Base-by-base conservation (phyloP, 2,113 vertebrate species). In the Heloderma charlesbogerti region DNA sequence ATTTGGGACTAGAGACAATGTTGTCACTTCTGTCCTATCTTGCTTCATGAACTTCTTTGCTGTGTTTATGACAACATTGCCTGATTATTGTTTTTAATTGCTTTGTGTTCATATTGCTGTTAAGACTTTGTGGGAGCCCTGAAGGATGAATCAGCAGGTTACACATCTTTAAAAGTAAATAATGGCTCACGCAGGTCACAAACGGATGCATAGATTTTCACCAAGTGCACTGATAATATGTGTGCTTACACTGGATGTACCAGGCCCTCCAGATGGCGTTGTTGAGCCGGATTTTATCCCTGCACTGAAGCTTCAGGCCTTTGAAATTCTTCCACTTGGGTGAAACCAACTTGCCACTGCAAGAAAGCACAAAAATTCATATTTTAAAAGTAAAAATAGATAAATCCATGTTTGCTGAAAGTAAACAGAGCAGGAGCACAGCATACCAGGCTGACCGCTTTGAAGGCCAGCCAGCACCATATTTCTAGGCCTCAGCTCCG, bases 261-360 rank as follows among this genome's bases (percentile, higher is more conserved):
- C 99, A 99, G 8, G 99, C 99, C 96, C 99, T 98, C 99, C 99
- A 99, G 97, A 99, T 99, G 95, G 99, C 99, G 31, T 99, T 99
- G 96, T 99, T 99, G 93, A 99, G 98, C 84, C 99, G 99, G 95
- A 99, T 99, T 98, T 99, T 99, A 96, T 99, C 99, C 95, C 99
- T 98, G 98, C 99, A 99, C 88, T 99, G 98, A 85, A 99, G 97
- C 93, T 99, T 99, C 86, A 99, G 96, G 83, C 99, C 99, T 95
- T 99, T 99, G 95, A 99, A 99, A 95, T 99, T 99, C 96, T 99
- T 99, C 99, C 99, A 99, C 97, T 99, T 99, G 2, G 99, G 99
- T 37, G 99, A 99, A 45, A 99, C 99, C 95, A 99, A 95, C 89
- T 98, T 99, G 54, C 99, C 99, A 88, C 99, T 99, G 96, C 94